Conservation (phyloP, 2,797 vertebrate species). For the Poliocrania exsul region DNA sequence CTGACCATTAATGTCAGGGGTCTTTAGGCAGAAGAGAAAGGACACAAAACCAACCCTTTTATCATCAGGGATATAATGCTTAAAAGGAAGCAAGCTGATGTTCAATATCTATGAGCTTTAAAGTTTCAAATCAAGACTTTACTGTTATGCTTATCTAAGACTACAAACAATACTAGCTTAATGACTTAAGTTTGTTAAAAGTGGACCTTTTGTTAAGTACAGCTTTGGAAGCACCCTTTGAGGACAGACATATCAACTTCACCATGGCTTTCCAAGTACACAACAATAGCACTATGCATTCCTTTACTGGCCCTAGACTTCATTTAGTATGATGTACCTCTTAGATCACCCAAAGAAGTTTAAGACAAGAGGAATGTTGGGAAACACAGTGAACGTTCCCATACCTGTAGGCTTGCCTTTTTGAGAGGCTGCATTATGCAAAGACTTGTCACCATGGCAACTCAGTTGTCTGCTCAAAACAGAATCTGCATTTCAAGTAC, state of each 20-base stretch:
- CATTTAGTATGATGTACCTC: not conserved
- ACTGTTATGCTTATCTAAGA: not conserved
- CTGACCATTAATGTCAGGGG: not conserved
- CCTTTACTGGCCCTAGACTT: not conserved
- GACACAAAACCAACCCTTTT: not conserved
- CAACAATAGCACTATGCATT: not conserved
- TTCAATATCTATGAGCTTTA: not conserved
- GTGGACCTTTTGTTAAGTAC: not conserved
- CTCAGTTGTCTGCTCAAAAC: not conserved
- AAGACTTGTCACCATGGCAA: not conserved
- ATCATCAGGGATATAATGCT: not conserved
- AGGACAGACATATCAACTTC: not conserved
- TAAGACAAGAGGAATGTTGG: not conserved
- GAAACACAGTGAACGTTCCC: not conserved
- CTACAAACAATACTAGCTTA: not conserved
- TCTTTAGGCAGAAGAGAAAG: not conserved
- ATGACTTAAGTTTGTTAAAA: not conserved
- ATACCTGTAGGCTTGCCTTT: not conserved
- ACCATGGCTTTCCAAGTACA: not conserved
- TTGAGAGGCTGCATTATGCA: not conserved
- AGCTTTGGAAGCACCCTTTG: not conserved
- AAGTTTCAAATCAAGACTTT: not conserved
- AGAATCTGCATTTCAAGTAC: not conserved
- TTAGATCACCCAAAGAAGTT: not conserved
- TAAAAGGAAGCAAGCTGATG: not conserved